phyloP scores from a whole-genome alignment of 2,113 vertebrate genomes.

The Trichomycterus rosablanca region DNA sequence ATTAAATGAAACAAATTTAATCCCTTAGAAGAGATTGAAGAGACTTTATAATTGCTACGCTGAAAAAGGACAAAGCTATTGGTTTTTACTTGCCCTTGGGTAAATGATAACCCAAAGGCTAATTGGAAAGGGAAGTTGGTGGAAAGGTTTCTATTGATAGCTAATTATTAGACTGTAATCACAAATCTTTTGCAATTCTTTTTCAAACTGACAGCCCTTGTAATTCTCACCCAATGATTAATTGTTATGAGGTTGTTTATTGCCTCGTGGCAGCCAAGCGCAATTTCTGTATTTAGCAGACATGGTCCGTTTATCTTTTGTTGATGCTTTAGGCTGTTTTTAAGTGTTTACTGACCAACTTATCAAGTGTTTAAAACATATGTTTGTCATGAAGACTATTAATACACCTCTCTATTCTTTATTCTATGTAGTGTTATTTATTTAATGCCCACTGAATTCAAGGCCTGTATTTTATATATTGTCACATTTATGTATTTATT shows the following conservation, averaged over 20 bases:
- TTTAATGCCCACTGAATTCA: background rate
- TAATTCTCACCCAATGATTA: conserved; percentile 1
- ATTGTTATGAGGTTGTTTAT: background rate
- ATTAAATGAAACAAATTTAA: too few relatives aligned
- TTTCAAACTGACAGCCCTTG: background rate
- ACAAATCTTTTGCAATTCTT: background rate
- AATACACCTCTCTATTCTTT: too few relatives aligned
- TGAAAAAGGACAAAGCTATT: too few relatives aligned
- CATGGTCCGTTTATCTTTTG: background rate
- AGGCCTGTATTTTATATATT: background rate
- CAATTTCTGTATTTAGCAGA: background rate
- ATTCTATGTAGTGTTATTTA: conserved; percentile 1
- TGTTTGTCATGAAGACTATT: too few relatives aligned
- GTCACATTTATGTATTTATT: background rate
- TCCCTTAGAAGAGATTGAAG: too few relatives aligned
- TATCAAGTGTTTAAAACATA: too few relatives aligned
- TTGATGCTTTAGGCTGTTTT: background rate
- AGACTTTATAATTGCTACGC: too few relatives aligned
- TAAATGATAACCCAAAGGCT: background rate
- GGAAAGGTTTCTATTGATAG: background rate
- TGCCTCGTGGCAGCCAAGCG: background rate
- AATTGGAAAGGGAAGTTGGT: background rate
- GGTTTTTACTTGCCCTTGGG: too few relatives aligned
- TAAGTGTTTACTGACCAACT: conserved; percentile 8
- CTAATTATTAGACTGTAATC: conserved; percentile 1